Base-by-base conservation (phyloP, 2,113 vertebrate species). In the Hippolais icterina region DNA sequence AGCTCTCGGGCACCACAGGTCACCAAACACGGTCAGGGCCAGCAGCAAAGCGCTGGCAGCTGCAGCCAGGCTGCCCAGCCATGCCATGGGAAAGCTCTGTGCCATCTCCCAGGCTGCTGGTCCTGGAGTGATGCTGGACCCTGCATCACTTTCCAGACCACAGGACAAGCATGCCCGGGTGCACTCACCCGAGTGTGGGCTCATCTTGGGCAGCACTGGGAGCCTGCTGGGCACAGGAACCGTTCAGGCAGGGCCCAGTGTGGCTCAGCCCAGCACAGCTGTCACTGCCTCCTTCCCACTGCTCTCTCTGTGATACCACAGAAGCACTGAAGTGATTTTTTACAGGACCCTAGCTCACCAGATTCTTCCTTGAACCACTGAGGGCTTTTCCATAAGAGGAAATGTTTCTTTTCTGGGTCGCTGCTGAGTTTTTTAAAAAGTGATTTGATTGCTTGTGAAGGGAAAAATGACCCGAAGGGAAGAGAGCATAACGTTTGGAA, bases 331-430 rank as follows among this genome's bases (percentile, higher is more conserved):
- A 78, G 39, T 35, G n/a, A 86, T 59, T 79, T 94, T 90, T 68
- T 89, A 90, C 72, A 89, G 77, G 86, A 82, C 57, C 53, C 80
- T 68, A 11, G 65, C 74, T 93, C 3, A 2, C 65, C 11, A 3
- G 72, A 86, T 95, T 80, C 86, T 64, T 96, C 61, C 83, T 90
- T 89, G 78, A 88, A 92, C 52, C 76, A 92, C 69, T 1, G 0
- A 92, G 72, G 94, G 83, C 80, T 92, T 92, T 95, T 95, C 96
- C 93, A 92, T 90, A 96, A 95, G 93, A 93, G 96, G 94, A 92
- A 93, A 94, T 89, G 93, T 96, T 96, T 95, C 93, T 93, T 88
- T 95, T 95, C 93, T 96, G 92, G 83, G 92, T 95, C 3, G 20
- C 86, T 64, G 83, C 94, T 90, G 83, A 89, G 92, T 81, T 95